Evolutionary conservation across 2,797 vertebrate species (phyloP).

Genomic region (Trachops cirrhosus): DNA sequence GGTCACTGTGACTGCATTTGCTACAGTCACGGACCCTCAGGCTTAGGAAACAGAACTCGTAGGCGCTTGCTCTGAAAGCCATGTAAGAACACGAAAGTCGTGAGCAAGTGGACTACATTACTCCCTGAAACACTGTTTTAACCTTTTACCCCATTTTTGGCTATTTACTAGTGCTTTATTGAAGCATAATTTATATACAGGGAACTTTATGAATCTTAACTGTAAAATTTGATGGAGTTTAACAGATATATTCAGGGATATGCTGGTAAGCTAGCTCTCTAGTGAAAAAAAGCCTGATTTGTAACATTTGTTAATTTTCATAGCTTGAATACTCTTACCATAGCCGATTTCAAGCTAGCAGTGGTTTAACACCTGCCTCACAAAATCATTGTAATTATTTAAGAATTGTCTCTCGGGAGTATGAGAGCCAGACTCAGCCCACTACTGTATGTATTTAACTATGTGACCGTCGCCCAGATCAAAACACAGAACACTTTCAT

Average conservation of each 20-base stretch:
- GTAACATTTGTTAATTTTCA: neutral
- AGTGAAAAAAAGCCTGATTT: neutral
- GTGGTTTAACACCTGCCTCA: neutral
- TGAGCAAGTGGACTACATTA: neutral
- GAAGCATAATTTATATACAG: neutral
- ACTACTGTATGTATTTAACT: neutral
- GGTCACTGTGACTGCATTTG: neutral
- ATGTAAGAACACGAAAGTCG: neutral
- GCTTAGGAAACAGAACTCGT: neutral
- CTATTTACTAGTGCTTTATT: neutral
- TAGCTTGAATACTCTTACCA: neutral
- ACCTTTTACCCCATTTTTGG: neutral
- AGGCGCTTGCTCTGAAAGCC: neutral
- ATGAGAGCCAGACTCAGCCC: neutral
- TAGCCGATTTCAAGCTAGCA: neutral
- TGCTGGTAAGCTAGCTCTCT: neutral
- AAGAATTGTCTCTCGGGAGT: neutral
- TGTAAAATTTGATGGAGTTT: neutral
- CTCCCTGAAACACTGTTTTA: neutral
- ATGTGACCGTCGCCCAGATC: neutral
- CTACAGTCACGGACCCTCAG: neutral
- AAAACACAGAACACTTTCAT: neutral
- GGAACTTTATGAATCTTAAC: neutral
- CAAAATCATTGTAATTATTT: neutral
- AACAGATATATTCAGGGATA: neutral